phyloP scores from a whole-genome alignment of 2,113 vertebrate species.

The Chionomys nivalis region DNA sequence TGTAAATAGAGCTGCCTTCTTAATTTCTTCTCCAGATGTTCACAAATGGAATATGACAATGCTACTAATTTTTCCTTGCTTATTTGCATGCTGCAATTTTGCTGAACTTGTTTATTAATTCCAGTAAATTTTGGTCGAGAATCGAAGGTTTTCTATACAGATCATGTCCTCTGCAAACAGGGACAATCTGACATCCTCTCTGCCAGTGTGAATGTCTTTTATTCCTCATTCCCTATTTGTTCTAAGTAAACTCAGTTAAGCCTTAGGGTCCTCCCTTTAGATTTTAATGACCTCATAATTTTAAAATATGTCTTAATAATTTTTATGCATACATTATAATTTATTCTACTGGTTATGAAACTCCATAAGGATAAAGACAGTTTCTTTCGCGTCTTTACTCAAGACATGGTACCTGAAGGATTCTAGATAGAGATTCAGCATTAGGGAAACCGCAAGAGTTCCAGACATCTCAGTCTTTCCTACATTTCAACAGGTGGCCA shows the following conservation, averaged over 20 bases:
- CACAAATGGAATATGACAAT: neutral
- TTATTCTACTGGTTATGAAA: neutral
- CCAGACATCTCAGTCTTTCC: neutral
- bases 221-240: neutral
- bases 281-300: neutral
- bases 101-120: neutral
- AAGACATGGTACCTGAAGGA: neutral
- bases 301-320: neutral
- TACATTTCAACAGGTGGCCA: neutral
- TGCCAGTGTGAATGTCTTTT: neutral
- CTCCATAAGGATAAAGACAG: neutral
- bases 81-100: neutral
- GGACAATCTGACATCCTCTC: neutral
- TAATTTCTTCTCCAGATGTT: constrained; percentile 2
- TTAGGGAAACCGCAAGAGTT: neutral
- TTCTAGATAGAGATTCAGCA: neutral
- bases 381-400: neutral
- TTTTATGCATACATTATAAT: neutral
- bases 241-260: neutral
- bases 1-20: neutral
- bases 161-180: neutral
- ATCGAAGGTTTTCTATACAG: neutral
- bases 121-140: neutral
- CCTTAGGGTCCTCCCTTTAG: neutral
- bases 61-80: neutral